Evolutionary conservation across 1,140 invertebrate species (phyloP), one percentile per base, ranked within the genome.

Genomic region (Telenomus remus): DNA sequence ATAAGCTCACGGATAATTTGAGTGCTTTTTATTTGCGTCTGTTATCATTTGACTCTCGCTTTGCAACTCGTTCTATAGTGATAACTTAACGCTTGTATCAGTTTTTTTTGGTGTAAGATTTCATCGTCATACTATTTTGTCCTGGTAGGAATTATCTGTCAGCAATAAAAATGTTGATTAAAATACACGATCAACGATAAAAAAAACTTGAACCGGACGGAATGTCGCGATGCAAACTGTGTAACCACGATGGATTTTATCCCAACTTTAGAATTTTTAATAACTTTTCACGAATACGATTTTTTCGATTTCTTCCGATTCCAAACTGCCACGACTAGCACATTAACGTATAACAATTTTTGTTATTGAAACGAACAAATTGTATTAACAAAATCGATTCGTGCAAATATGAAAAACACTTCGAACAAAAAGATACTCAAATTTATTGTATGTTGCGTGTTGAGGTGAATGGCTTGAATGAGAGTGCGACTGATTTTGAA

Each of bases 311-410:
- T 60, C 37, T 69, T 78, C 61, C 60, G 14, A 78, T 78, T 70
- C 60, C 64, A 60, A 66, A 78, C 76, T 78, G 76, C 76, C 76
- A 78, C 50, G 43, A 73, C 46, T 74, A 78, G 76, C 76, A 78
- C 76, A 69, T 39, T 53, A 54, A 10, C 5, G 70, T 63, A 53
- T 70, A 69, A 73, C 43, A n/a, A 78, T 65, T 78, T 77, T 77
- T 35, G 34, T 69, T 72, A 78, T 78, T 33, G 42, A 69, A 63
- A 39, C 51, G 71, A 63, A 15, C 60, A 60, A 72, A 54, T 6
- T 43, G n/a, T 8, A 43, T 43, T 63, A 60, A n/a, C n/a, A 37
- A 65, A 61, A 61, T 66, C 16, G 35, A 65, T 61, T 56, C 43
- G 63, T 60, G 70, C 16, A 47, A 15, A 43, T 35, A 33, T 43